Evolutionary conservation across 2,113 vertebrate genomes (phyloP), one percentile per base, ranked within the genome.

Genomic region (Cryptotis parvus): DNA sequence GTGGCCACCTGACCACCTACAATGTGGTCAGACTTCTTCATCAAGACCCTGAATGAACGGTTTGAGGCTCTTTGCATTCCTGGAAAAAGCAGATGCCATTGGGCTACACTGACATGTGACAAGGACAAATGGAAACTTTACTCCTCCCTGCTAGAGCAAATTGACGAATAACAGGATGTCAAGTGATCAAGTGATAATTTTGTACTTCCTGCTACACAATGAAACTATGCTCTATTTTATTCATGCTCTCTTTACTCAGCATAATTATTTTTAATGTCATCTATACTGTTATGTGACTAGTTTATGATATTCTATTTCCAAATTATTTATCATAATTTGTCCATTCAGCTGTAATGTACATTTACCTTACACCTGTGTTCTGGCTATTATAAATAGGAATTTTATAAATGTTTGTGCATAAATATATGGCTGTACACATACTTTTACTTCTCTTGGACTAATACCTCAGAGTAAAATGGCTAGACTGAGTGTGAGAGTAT

Each of bases 381-480:
- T 12, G 27, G 12, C n/a, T 31, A 58, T 39, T 66, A 39, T 14
- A 70, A 33, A 76, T 20, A 65, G 37, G 29, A 10, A 18, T 76
- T 27, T 16, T 72, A 6, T 33, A 52, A 72, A 82, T 9, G 15
- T 55, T 69, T 35, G 1, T 73, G 6, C 52, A 33, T 29, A 70
- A 52, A 16, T 49, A 39, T n/a, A 76, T 22, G 3, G 35, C 7
- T 10, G 33, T 22, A n/a, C n/a, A 15, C 12, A 16, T 26, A 11
- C 3, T 87, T 86, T 89, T 37, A 41, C 82, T 83, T 83, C 39
- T 90, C 58, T 79, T 61, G 39, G 12, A 10, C 27, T 68, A 85
- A 58, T 35, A 37, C 9, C 35, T 77, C 41, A 1, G 14, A n/a
- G 20, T 45, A 9, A 24, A 85, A 65, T 74, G 41, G 6, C 33